Evolutionary conservation across 2,113 vertebrate genomes (phyloP).

Genomic region (Tachycineta bicolor): DNA sequence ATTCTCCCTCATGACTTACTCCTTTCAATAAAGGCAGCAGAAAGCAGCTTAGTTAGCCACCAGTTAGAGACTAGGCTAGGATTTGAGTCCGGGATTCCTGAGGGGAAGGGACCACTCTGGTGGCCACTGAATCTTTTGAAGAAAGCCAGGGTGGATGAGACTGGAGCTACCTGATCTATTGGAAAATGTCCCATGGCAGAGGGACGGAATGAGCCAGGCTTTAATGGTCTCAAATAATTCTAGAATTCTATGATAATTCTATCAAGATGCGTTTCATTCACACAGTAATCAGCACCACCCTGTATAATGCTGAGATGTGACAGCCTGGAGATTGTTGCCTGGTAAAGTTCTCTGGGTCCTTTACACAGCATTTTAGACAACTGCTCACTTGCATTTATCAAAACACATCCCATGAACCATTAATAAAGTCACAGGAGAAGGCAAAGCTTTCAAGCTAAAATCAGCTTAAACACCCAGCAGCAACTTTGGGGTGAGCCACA

Average conservation of each 20-base stretch:
- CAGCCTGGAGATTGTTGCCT: background rate
- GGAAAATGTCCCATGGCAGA: background rate
- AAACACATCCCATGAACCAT: background rate
- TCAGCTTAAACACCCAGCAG: background rate
- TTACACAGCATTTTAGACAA: background rate
- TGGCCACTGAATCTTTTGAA: background rate
- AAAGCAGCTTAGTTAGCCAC: background rate
- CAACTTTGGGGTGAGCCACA: background rate
- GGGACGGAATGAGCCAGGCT: background rate
- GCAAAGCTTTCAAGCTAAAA: background rate
- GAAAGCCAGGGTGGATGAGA: background rate
- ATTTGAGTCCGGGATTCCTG: background rate
- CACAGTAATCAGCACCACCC: background rate
- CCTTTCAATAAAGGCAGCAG: background rate
- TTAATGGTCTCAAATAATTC: background rate
- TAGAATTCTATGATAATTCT: background rate
- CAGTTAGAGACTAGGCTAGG: background rate
- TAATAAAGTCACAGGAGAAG: background rate
- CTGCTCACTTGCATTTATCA: background rate
- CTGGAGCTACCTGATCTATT: background rate
- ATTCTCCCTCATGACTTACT: background rate
- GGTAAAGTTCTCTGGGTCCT: background rate
- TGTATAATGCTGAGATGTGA: background rate
- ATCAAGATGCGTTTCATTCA: background rate
- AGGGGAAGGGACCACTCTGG: background rate